Conservation (phyloP, 2,797 vertebrate species). For the Austrolebias charrua region DNA sequence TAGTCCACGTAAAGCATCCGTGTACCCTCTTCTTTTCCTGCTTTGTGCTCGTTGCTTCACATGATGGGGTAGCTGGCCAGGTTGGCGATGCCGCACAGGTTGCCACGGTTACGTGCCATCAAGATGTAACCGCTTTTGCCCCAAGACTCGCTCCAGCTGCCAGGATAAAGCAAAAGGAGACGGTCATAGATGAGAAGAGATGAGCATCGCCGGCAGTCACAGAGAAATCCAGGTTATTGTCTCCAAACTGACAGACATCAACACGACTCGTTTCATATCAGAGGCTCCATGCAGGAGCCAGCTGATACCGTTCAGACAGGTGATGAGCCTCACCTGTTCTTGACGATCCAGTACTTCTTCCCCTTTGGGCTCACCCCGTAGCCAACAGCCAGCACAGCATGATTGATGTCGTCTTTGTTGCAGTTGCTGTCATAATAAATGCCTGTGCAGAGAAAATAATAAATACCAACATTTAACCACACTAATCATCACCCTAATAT, state of each 20-base stretch:
- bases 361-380: conserved; percentile 86
- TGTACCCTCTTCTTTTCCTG: not conserved
- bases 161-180: conserved; percentile 4
- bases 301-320: conserved; percentile 37
- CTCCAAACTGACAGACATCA: conserved; percentile 18
- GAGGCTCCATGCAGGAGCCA: conserved; percentile 22
- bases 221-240: conserved; percentile 14
- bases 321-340: conserved; percentile 87
- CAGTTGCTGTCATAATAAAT: conserved; percentile 91
- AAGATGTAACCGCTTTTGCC: conserved; percentile 79
- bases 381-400: conserved; percentile 91
- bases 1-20: conserved; percentile 12
- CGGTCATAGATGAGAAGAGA: not conserved
- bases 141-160: conserved; percentile 81
- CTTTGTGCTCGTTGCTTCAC: conserved; percentile 48
- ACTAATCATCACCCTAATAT: too few species aligned
- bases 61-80: conserved; percentile 80
- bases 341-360: conserved; percentile 92
- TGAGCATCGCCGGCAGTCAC: conserved; percentile 12
- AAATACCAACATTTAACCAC: not conserved
- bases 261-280: conserved; percentile 19
- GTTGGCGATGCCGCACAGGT: conserved; percentile 83
- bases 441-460: conserved; percentile 68
- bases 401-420: conserved; percentile 86
- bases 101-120: conserved; percentile 83